phyloP scores from a whole-genome alignment of 2,113 vertebrate species.

The Hemibagrus wyckioides region DNA sequence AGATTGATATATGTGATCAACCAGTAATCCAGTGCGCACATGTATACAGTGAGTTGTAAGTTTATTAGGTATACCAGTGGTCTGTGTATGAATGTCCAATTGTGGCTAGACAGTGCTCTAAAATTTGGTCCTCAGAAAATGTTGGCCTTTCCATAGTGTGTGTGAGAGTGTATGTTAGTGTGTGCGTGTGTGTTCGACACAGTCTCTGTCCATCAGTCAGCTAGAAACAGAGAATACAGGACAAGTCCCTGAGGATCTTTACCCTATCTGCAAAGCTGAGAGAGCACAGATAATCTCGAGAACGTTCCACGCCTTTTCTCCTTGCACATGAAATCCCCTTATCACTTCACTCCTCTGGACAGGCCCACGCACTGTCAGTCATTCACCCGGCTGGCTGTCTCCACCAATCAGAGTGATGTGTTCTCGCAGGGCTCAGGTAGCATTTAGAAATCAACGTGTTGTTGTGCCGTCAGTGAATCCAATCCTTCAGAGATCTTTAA shows the following conservation, averaged over 20 bases:
- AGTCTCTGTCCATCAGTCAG: conserved; percentile 42
- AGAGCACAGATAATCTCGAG: conserved; percentile 37
- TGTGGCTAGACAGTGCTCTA: not conserved
- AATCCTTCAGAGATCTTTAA: not conserved
- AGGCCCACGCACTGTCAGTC: not conserved
- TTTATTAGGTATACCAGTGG: not conserved
- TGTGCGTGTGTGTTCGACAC: not conserved
- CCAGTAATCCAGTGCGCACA: not conserved
- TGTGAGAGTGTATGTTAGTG: too few species aligned
- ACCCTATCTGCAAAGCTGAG: not conserved
- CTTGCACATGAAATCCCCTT: conserved; percentile 7
- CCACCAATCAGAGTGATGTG: conserved; percentile 26
- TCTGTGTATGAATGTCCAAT: not conserved
- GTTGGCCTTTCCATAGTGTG: not conserved
- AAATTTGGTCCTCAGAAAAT: not conserved
- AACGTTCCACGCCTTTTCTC: not conserved
- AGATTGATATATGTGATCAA: not conserved
- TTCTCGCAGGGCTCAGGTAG: conserved; percentile 15
- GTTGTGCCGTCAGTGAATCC: not conserved
- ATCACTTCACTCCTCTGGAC: conserved; percentile 10
- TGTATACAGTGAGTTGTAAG: not conserved
- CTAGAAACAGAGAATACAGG: conserved; percentile 23
- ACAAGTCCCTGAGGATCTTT: conserved; percentile 27
- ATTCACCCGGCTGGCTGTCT: not conserved
- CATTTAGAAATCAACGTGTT: conserved; percentile 9